Base-by-base conservation (phyloP, 1,140 invertebrate genomes). In the Euborellia annulipes region DNA sequence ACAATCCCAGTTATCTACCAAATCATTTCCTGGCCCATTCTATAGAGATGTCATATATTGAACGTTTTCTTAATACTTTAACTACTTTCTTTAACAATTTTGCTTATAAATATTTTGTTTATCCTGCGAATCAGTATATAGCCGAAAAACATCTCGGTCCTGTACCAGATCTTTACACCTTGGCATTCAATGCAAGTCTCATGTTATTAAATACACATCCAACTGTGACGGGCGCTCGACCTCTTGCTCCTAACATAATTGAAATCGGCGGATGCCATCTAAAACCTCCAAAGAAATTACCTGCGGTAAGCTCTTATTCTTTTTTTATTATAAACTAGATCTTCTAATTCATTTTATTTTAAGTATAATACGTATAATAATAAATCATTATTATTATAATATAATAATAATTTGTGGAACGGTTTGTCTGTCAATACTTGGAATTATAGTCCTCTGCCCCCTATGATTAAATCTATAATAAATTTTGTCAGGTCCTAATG, bases 1-100 rank as follows among this genome's bases (percentile, higher is more conserved):
- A 49, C 6, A 60, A 58, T 41, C 55, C 57, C 13, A 48, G 55
- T 2, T 57, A 52, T 45, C 50, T 58, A 19, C 53, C 56, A 0
- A 19, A 60, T 58, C 54, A 70, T 32, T 71, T 76, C 43, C 50
- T 70, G 41, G 67, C 63, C 36, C 67, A 65, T 38, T 67, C 69
- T 2, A 66, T 68, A 41, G 64, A 65, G 3, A 72, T 79, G 63
- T 60, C 53, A 23, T 73, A 78, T 49, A 50, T 64, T 6, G 59
- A 74, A 27, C 61, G 79, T 22, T n/a, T 75, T 0, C 52, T 60
- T 1, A 80, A 80, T 52, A 43, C 47, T n/a, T 7, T 11, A 27
- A 27, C 11, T 6, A 27, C 4, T 27, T 27, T 49, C 47, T 9
- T 16, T 58, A 16, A 4, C 4, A 4, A 11, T 6, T 27, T 27